Conservation (phyloP, 2,797 vertebrate species). For the Ctenopoma kingsleyae region DNA sequence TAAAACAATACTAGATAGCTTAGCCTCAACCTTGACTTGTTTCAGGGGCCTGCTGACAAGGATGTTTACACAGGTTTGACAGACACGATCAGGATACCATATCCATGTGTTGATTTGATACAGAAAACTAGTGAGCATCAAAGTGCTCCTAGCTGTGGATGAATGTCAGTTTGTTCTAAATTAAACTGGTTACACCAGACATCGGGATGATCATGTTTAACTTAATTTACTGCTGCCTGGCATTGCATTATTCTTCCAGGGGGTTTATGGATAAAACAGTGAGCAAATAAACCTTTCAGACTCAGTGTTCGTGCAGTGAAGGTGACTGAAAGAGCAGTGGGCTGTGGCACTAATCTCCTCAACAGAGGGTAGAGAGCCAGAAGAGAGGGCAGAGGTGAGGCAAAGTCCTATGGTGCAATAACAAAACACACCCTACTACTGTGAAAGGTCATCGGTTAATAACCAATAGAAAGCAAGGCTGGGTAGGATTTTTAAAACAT, state of each 20-base stretch:
- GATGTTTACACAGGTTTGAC: slow-evolving; percentile 53
- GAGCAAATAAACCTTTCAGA: slow-evolving; percentile 56
- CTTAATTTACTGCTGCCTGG: slow-evolving; percentile 41
- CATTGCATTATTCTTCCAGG: slow-evolving; percentile 27
- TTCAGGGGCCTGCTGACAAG: slow-evolving; percentile 35
- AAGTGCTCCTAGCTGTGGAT: slow-evolving; percentile 37
- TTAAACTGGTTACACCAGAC: slow-evolving; percentile 41
- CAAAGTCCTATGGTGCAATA: slow-evolving; percentile 83
- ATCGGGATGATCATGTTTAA: slow-evolving; percentile 53
- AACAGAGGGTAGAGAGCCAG: slow-evolving; percentile 60
- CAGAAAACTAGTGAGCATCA: slow-evolving; percentile 18
- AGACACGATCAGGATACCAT: slow-evolving; percentile 39
- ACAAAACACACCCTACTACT: slow-evolving; percentile 78
- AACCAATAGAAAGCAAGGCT: slow-evolving; percentile 53
- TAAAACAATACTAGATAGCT: slow-evolving; percentile 35
- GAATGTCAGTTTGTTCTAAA: slow-evolving; percentile 32
- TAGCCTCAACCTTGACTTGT: slow-evolving; percentile 30
- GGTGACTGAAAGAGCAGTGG: slow-evolving; percentile 58
- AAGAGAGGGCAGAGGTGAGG: slow-evolving; percentile 77
- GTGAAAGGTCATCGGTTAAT: slow-evolving; percentile 68
- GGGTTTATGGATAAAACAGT: slow-evolving; percentile 59
- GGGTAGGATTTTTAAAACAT: slow-evolving; percentile 38
- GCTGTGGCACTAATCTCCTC: slow-evolving; percentile 72
- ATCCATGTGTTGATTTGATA: slow-evolving; percentile 22
- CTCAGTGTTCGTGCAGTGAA: slow-evolving; percentile 45